Base-by-base conservation (phyloP, 2,888 invertebrate species). In the Heliconius erato region DNA sequence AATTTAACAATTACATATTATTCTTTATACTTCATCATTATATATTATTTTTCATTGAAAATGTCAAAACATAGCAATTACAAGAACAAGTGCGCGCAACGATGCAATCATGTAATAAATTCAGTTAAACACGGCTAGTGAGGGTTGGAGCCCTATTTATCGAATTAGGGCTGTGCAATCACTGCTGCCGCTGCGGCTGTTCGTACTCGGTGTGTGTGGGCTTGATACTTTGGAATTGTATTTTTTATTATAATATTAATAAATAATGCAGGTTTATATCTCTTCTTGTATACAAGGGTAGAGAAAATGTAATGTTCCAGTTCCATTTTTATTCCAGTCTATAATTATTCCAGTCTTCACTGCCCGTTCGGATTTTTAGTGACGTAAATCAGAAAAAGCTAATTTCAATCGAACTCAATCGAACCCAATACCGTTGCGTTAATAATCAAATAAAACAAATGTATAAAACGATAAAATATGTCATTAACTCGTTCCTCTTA, bases 121-220 rank as follows among this genome's bases (percentile, higher is more conserved):
- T 92, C 89, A 88, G 91, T 93, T 93, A 92, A 90, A 87, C 87
- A 87, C 83, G 84, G 86, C 85, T 84, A 83, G 81, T 78, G 86
- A 83, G 85, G 86, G 87, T 83, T 83, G 86, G 88, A 88, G 89
- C 89, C 91, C 92, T 91, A 94, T 92, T 93, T 93, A 93, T 93
- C 92, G 92, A 93, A 93, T 94, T 94, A 94, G 90, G 90, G 89
- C 91, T 90, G 91, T 90, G 93, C 93, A 94, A 94, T 94, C 94
- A 94, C 92, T 91, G 91, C 92, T 91, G 91, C 91, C 91, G 23
- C 54, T 19, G 54, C 54, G 91, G 90, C 89, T 89, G 90, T 89
- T 91, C 89, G 88, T 86, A 84, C 84, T 79, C 77, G 80, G 28
- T 49, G 72, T 80, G 83, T 23, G 35, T 7, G 72, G n/a, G 81